A percentile compares a stretch with the other conserved stretches of the same genome.
Conservation (phyloP, 2,797 vertebrate genomes). For the Darevskia nairensis region DNA sequence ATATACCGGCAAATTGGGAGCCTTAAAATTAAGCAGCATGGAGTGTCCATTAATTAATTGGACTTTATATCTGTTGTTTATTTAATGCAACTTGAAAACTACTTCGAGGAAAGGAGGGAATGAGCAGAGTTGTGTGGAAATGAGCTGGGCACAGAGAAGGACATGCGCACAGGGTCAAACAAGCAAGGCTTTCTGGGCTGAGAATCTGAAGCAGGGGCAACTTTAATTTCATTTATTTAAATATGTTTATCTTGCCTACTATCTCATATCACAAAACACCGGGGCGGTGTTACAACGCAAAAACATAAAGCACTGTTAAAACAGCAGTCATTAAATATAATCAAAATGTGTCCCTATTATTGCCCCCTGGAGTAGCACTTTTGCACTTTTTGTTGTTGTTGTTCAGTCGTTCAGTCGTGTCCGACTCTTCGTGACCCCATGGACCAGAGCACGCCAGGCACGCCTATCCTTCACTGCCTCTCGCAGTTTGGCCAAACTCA, state of each 20-base stretch:
- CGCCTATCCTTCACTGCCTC: too few species aligned
- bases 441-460: too few species aligned
- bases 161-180: slow-evolving; percentile 64
- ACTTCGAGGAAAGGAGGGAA: slow-evolving; percentile 69
- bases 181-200: slow-evolving; percentile 34
- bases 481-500: too few species aligned
- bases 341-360: too few species aligned
- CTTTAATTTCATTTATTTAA: background rate
- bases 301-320: too few species aligned
- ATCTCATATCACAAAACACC: too few species aligned
- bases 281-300: too few species aligned
- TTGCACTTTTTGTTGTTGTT: too few species aligned
- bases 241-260: background rate
- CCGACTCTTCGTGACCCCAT: too few species aligned
- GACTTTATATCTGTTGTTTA: slow-evolving; percentile 76
- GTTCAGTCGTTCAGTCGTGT: too few species aligned
- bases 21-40: slow-evolving; percentile 81
- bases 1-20: slow-evolving; percentile 78
- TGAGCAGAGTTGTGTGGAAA: slow-evolving; percentile 69
- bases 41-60: slow-evolving; percentile 82
- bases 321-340: too few species aligned
- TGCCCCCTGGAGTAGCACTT: too few species aligned
- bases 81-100: slow-evolving; percentile 77
- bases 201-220: background rate
- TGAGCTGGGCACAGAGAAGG: slow-evolving; percentile 62